Percentiles rank a stretch among this genome's conserved stretches.
phyloP scores from a whole-genome alignment of 2,888 invertebrate species.

The Ophion costatus region DNA sequence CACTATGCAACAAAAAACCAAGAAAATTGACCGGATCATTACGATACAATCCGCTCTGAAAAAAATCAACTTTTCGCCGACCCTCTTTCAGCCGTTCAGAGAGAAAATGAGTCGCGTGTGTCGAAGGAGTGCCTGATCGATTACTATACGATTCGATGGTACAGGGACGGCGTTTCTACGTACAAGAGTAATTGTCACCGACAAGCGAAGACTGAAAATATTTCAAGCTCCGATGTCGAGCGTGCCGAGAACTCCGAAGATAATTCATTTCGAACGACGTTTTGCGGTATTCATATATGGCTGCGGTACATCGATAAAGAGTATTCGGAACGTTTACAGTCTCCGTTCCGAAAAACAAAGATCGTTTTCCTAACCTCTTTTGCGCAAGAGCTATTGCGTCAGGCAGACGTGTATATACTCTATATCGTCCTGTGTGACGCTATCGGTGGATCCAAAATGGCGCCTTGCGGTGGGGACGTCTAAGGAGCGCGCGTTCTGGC shows the following conservation, averaged over 20 bases:
- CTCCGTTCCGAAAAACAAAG: background rate
- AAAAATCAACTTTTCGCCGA: conserved; percentile 25
- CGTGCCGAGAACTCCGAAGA: background rate
- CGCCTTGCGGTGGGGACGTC: conserved; percentile 52
- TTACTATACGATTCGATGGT: background rate
- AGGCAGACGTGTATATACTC: conserved; percentile 35
- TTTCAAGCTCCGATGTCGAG: background rate
- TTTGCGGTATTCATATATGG: background rate
- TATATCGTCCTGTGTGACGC: background rate
- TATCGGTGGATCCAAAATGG: conserved; percentile 78
- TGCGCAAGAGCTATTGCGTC: conserved; percentile 75
- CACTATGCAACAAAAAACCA: no score
- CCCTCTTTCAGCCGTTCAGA: background rate
- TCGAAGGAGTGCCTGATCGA: conserved; percentile 42
- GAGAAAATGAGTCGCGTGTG: conserved; percentile 9
- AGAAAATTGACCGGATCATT: no score
- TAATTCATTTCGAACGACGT: background rate
- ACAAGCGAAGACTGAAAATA: background rate
- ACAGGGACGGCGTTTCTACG: background rate
- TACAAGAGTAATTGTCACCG: background rate
- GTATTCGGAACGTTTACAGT: background rate
- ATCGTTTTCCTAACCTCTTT: conserved; percentile 60
- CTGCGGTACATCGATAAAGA: background rate
- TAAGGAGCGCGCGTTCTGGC: background rate
- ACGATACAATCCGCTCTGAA: background rate